Base-by-base conservation (phyloP, 2,797 vertebrate genomes). In the Lithobates pipiens region DNA sequence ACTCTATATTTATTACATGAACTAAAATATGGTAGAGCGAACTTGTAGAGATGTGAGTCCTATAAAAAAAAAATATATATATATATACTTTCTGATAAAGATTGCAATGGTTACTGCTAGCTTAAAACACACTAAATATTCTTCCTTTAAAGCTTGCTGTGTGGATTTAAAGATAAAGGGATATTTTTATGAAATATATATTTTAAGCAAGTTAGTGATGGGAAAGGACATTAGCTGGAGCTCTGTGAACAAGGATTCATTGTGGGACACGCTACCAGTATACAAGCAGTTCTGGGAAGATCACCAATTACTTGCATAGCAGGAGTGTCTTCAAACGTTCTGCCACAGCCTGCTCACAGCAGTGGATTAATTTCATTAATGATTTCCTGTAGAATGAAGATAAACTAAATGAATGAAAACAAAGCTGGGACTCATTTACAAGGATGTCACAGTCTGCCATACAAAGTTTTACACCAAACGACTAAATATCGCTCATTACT, bases 331-430 rank as follows among this genome's bases (percentile, higher is more conserved):
- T 82, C 80, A 82, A 82, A 82, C 36, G 54, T 73, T 50, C 80
- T 82, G 80, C 50, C 80, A 82, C 80, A 82, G 80, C n/a, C 80
- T 63, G 80, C 69, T 82, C 80, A 82, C 80, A 82, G 80, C 80
- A 63, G 80, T 74, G 70, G 80, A 82, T 82, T 82, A 23, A 82
- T 82, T 82, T 82, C 80, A 82, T 82, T 82, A 82, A 82, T 82
- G 69, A 82, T 82, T 82, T 82, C 79, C 79, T 81, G 79, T 72
- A 81, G 79, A 81, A 81, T 81, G 79, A 81, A 81, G 79, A 81
- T 81, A 81, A 81, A 81, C 79, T 72, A 81, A 72, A 65, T 44
- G 80, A 74, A 82, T 73, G 70, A 36, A 82, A 82, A 82, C 80
- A 82, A 82, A 82, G 80, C 80, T 21, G 5, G n/a, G 70, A 44